phyloP scores from a whole-genome alignment of 2,113 vertebrate genomes.

The Pollachius pollachius region DNA sequence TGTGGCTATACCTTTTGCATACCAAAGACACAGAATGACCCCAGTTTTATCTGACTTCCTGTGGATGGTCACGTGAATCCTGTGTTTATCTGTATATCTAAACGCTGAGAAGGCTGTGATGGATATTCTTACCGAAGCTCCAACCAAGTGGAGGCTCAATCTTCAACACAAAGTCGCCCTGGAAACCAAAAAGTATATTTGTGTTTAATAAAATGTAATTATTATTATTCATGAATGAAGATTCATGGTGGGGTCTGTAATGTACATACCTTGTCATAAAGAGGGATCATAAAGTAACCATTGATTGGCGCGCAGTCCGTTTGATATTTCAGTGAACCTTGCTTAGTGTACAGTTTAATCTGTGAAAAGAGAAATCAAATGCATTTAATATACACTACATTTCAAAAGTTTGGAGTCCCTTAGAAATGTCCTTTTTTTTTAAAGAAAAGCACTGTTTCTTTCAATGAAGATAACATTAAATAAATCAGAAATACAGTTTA shows the following conservation, averaged over 20 bases:
- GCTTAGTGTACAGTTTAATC: constrained; percentile 97
- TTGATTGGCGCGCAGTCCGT: constrained; percentile 98
- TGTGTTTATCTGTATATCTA: neutral
- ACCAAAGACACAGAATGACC: no score
- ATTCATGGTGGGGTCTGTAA: neutral
- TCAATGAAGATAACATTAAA: no score
- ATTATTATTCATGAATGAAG: no score
- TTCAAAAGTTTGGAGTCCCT: no score
- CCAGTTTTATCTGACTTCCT: neutral
- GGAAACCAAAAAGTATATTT: constrained; percentile 15
- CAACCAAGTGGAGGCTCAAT: constrained; percentile 96
- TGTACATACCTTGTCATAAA: constrained; percentile 91
- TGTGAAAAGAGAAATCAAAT: constrained; percentile 49
- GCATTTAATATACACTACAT: neutral
- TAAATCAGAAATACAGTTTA: no score
- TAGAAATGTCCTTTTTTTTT: no score
- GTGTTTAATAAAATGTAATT: accelerated
- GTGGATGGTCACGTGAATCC: neutral
- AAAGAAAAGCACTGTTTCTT: no score
- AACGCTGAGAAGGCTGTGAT: no score
- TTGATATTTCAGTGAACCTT: constrained; percentile 97
- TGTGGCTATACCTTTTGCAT: no score
- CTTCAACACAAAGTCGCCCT: constrained; percentile 98
- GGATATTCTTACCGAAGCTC: constrained; percentile 89
- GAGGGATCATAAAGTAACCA: constrained; percentile 98